Percentiles rank a stretch among this genome's conserved stretches.
Conservation (phyloP, 2,888 invertebrate species). For the Melolontha melolontha region DNA sequence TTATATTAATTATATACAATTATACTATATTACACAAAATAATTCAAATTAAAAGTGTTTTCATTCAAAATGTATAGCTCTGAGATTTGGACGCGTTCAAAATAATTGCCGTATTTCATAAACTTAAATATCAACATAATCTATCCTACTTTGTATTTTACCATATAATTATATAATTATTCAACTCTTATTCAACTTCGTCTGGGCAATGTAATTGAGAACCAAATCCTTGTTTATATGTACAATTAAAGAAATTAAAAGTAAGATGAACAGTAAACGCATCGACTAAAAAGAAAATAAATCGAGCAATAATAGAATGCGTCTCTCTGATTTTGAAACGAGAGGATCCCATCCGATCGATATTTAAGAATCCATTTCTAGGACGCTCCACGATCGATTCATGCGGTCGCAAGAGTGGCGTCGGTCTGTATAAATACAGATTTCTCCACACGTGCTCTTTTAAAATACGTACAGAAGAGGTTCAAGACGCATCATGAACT, state of each 20-base stretch:
- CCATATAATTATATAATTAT: too few relatives aligned
- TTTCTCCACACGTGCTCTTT: slow-evolving; percentile 51
- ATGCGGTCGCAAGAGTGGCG: slow-evolving; percentile 44
- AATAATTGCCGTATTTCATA: too few relatives aligned
- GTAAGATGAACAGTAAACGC: neutral
- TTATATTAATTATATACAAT: too few relatives aligned
- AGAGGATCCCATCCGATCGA: slow-evolving; percentile 35
- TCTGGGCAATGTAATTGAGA: too few relatives aligned
- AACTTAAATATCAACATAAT: too few relatives aligned
- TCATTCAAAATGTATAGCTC: too few relatives aligned
- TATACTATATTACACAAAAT: too few relatives aligned
- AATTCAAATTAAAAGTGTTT: too few relatives aligned
- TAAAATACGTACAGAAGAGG: slow-evolving; percentile 46
- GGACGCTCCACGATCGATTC: slow-evolving; percentile 39
- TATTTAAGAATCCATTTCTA: slow-evolving; percentile 42
- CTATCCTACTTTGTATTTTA: too few relatives aligned
- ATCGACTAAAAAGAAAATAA: neutral
- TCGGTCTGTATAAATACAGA: slow-evolving; percentile 54
- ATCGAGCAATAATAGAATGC: slow-evolving; percentile 11
- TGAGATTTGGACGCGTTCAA: too few relatives aligned
- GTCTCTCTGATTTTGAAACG: neutral
- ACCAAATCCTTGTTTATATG: neutral
- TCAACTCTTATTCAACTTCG: too few relatives aligned
- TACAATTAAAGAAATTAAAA: neutral
- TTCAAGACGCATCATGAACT: slow-evolving; percentile 50